Base-by-base conservation (phyloP, 35 echinoderm and acorn worm genomes). In the Amphiura filiformis region DNA sequence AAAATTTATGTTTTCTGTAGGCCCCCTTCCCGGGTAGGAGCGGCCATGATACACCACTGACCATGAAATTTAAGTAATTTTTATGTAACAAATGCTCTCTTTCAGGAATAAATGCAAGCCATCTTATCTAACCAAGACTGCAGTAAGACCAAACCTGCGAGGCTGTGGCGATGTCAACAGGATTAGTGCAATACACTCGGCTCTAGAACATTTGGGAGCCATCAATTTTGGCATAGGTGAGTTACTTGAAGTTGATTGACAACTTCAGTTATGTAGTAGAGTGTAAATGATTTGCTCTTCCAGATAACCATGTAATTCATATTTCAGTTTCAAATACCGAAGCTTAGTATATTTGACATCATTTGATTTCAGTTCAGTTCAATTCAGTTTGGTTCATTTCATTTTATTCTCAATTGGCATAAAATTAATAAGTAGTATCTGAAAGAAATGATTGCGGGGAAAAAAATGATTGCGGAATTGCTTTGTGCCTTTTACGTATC, bases 201-300 rank as follows among this genome's bases (percentile, higher is more conserved):
- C 84, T 85, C 78, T 97, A 56, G 89, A 94, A 70, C 39, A 42
- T 31, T 42, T 78, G 56, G 92, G 95, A 15, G 83, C 83, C 13
- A 97, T 97, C 64, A 97, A 97, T 44, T 82, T 89, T 38, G 89
- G 89, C 38, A 38, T 93, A 82, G 88, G 95, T 97, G 77, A 76
- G 91, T 90, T 34, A n/a, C n/a, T n/a, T n/a, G n/a, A n/a, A n/a
- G n/a, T 17, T n/a, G 37, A 36, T 35, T 76, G 34, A 20, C 13
- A 31, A 13, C 33, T 26, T 20, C 34, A 31, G 77, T 31, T 14
- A 79, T 13, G 20, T 13, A 13, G 17, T 13, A 26, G 12, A 79
- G 13, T 13, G 4, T 30, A 40, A 37, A 30, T 81, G 7, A 38
- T 9, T 30, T 37, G 15, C 9, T 37, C 7, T 11, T 14, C 13